These are phyloP conservation scores for Margarornis squamiger DNA, from an alignment of 2,797 vertebrate genomes.

Conservation along the genomic window DNA sequence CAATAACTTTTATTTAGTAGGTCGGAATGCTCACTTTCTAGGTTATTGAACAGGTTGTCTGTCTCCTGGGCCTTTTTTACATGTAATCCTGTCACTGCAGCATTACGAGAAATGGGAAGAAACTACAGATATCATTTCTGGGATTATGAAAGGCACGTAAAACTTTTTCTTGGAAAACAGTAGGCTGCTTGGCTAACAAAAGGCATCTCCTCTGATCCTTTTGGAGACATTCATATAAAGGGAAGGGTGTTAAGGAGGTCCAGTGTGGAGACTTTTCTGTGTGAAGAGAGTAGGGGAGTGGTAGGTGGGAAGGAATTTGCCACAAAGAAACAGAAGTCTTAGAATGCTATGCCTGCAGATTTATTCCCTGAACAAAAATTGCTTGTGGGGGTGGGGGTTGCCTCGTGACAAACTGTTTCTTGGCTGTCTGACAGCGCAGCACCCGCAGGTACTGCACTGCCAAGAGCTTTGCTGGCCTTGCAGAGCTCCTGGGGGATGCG, in stretches of 20 bases:
- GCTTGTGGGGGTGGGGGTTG: neutral
- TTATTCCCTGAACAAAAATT: slow-evolving; percentile 8
- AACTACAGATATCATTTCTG: slow-evolving; percentile 32
- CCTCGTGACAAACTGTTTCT: slow-evolving; percentile 23
- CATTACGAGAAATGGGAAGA: neutral
- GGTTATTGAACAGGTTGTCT: neutral
- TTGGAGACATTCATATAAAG: neutral
- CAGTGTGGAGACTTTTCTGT: neutral
- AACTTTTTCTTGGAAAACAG: slow-evolving; percentile 31
- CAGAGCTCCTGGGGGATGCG: neutral
- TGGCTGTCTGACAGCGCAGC: neutral
- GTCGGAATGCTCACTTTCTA: neutral
- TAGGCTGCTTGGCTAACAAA: neutral
- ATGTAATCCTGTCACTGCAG: neutral
- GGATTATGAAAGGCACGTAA: slow-evolving; percentile 17
- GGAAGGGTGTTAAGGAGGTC: neutral
- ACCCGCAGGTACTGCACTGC: slow-evolving; percentile 21
- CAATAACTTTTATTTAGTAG: neutral
- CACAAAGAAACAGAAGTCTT: neutral
- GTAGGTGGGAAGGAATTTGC: neutral
- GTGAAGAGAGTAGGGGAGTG: neutral
- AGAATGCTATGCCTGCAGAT: neutral
- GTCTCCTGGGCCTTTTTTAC: neutral
- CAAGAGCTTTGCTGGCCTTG: slow-evolving; percentile 13
- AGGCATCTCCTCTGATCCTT: neutral